A percentile compares a stretch with the other conserved stretches of the same genome.
Evolutionary conservation across 2,797 vertebrate genomes (phyloP).

Genomic region (Pristis pectinata): DNA sequence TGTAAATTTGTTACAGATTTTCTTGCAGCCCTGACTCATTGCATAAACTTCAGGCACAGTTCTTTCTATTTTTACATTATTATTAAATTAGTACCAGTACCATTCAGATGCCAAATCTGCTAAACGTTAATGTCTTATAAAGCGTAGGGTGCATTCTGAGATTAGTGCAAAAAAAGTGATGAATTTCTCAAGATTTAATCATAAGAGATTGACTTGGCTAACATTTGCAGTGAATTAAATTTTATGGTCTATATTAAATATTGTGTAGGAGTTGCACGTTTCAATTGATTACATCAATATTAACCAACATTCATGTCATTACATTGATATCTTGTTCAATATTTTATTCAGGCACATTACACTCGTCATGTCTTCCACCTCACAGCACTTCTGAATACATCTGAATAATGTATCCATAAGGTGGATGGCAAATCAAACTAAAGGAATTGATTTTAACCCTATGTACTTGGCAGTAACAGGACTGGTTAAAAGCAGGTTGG

Average conservation of each 20-base stretch:
- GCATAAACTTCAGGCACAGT: slow-evolving; percentile 8
- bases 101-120: background rate
- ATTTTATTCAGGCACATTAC: background rate
- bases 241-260: background rate
- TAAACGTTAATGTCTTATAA: background rate
- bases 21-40: background rate
- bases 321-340: background rate
- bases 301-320: background rate
- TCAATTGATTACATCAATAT: background rate
- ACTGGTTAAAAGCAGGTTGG: background rate
- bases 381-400: background rate
- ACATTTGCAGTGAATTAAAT: slow-evolving; percentile 5
- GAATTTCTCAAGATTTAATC: slow-evolving; percentile 17
- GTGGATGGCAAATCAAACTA: background rate
- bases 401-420: background rate
- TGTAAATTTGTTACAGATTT: slow-evolving; percentile 28
- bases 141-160: background rate
- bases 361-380: background rate
- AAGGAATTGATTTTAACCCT: background rate
- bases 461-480: background rate
- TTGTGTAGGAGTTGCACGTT: background rate
- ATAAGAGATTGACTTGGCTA: slow-evolving; percentile 5
- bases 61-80: background rate
- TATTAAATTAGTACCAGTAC: slow-evolving; percentile 18
- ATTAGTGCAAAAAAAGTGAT: background rate